phyloP scores from a whole-genome alignment of 2,113 vertebrate genomes.

The Potamarius usumacintae region DNA sequence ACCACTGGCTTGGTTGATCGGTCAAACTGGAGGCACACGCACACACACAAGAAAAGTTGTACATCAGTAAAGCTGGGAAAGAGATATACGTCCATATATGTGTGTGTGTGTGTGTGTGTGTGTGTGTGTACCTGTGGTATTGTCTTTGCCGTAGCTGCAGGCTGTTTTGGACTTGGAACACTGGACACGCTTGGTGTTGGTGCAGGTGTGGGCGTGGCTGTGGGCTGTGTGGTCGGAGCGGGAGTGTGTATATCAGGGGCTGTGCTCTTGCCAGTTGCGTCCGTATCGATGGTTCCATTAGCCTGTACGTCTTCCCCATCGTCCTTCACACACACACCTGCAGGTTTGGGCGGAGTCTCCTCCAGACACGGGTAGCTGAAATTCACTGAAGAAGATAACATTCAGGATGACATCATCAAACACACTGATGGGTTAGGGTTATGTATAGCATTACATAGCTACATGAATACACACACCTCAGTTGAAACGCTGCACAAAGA shows the following conservation, averaged over 20 bases:
- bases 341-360: conserved; percentile 77
- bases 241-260: conserved; percentile 54
- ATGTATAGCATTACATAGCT: too few relatives aligned
- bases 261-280: conserved; percentile 49
- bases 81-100: too few relatives aligned
- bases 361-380: conserved; percentile 94
- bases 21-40: conserved; percentile 77
- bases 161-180: conserved; percentile 59
- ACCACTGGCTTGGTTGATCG: conserved; percentile 87
- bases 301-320: conserved; percentile 50
- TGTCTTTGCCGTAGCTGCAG: conserved; percentile 66
- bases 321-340: background rate
- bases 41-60: background rate
- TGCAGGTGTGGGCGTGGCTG: conserved; percentile 45
- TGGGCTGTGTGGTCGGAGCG: conserved; percentile 45
- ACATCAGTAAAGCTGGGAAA: background rate
- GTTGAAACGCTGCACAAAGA: too few relatives aligned
- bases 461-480: background rate
- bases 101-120: background rate
- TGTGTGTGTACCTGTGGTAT: conserved; percentile 81
- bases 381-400: conserved; percentile 78
- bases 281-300: conserved; percentile 60
- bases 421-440: background rate
- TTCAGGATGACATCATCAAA: background rate
- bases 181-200: conserved; percentile 54